These are phyloP conservation scores for Drosophila mulleri DNA, from an alignment of 2,888 invertebrate species.

Conservation along the genomic window DNA sequence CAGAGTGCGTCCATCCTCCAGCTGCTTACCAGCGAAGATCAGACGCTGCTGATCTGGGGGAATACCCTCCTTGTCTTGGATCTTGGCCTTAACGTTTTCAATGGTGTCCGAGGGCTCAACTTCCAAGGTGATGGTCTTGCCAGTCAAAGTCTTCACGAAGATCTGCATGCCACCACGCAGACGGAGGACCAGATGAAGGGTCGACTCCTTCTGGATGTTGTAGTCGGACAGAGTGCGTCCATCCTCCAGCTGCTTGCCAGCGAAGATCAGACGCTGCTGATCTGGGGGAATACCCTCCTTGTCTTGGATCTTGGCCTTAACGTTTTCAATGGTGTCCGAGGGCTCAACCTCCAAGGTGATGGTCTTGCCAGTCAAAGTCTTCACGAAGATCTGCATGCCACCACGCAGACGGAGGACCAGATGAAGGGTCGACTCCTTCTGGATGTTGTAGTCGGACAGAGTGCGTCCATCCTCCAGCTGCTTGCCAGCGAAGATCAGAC, in stretches of 20 bases:
- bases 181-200: slow-evolving; percentile 41
- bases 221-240: slow-evolving; percentile 48
- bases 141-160: slow-evolving; percentile 75
- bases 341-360: slow-evolving; percentile 76
- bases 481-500: slow-evolving; percentile 76
- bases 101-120: slow-evolving; percentile 46
- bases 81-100: slow-evolving; percentile 25
- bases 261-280: slow-evolving; percentile 53
- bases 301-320: slow-evolving; percentile 57
- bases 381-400: slow-evolving; percentile 71
- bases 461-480: slow-evolving; percentile 74
- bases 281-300: slow-evolving; percentile 63
- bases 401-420: slow-evolving; percentile 74
- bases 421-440: slow-evolving; percentile 61
- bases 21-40: slow-evolving; percentile 78
- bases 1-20: slow-evolving; percentile 44
- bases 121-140: slow-evolving; percentile 73
- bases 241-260: slow-evolving; percentile 47
- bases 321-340: slow-evolving; percentile 32
- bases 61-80: slow-evolving; percentile 51
- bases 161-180: slow-evolving; percentile 59
- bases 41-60: too few species aligned
- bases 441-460: slow-evolving; percentile 57
- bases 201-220: slow-evolving; percentile 59
- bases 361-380: slow-evolving; percentile 78